These are phyloP conservation scores for Drosophila pseudoobscura DNA, from an alignment of 1,140 invertebrate species.

Conservation along the genomic window DNA sequence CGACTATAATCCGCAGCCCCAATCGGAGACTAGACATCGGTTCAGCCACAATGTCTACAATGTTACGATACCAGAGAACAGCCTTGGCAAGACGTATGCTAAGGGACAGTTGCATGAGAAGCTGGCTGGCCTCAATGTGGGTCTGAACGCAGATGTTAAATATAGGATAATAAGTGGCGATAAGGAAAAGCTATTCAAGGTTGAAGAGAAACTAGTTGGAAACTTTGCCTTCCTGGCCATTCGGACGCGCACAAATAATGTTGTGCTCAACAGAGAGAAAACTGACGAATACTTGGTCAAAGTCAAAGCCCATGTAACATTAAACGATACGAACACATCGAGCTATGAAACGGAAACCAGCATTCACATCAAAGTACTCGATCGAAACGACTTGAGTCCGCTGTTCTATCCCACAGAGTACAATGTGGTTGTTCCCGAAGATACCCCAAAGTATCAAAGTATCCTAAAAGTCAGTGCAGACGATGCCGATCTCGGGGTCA, in stretches of 20 bases:
- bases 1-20: slow-evolving; percentile 28
- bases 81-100: slow-evolving; percentile 92
- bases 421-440: slow-evolving; percentile 93
- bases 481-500: slow-evolving; percentile 96
- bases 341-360: slow-evolving; percentile 88
- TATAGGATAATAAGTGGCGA: slow-evolving; percentile 94
- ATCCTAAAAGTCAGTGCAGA: slow-evolving; percentile 92
- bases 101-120: slow-evolving; percentile 85
- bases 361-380: slow-evolving; percentile 91
- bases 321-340: slow-evolving; percentile 85
- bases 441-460: slow-evolving; percentile 92
- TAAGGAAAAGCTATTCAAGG: slow-evolving; percentile 95
- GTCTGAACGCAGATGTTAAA: slow-evolving; percentile 87
- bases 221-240: slow-evolving; percentile 97
- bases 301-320: slow-evolving; percentile 87
- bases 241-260: slow-evolving; percentile 92
- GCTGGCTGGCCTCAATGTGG: slow-evolving; percentile 85
- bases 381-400: slow-evolving; percentile 96
- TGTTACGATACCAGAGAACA: slow-evolving; percentile 95
- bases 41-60: slow-evolving; percentile 93
- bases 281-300: slow-evolving; percentile 92
- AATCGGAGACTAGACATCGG: slow-evolving; percentile 31
- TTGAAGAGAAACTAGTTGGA: slow-evolving; percentile 92
- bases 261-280: slow-evolving; percentile 95
- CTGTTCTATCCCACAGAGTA: slow-evolving; percentile 95